phyloP scores from a whole-genome alignment of 2,888 invertebrate genomes.

The Spialia ferax region DNA sequence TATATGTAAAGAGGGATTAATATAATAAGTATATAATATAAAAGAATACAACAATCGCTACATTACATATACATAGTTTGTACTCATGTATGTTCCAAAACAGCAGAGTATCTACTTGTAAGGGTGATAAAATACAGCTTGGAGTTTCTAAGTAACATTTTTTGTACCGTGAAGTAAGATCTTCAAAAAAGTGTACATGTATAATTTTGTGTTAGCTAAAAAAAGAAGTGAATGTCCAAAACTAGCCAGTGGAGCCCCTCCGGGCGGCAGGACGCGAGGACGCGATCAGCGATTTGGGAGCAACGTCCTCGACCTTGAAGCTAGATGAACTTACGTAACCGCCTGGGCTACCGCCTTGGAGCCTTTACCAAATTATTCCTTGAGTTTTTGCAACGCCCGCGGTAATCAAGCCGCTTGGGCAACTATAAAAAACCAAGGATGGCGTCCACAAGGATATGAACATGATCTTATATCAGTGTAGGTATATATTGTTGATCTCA shows the following conservation, averaged over 20 bases:
- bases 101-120: too few relatives aligned
- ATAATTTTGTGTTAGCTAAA: slow-evolving; percentile 51
- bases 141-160: slow-evolving; percentile 5
- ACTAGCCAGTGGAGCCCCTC: slow-evolving; percentile 66
- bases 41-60: too few relatives aligned
- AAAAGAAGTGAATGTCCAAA: slow-evolving; percentile 75
- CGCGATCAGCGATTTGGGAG: slow-evolving; percentile 84
- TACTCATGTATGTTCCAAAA: neutral
- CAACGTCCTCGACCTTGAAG: slow-evolving; percentile 85
- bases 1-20: too few relatives aligned
- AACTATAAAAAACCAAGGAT: slow-evolving; percentile 28
- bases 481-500: neutral
- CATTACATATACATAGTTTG: too few relatives aligned
- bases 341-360: slow-evolving; percentile 69
- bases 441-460: slow-evolving; percentile 1
- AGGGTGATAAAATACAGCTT: slow-evolving; percentile 16
- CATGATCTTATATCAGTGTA: neutral
- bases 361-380: slow-evolving; percentile 80
- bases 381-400: slow-evolving; percentile 77
- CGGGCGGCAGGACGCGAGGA: slow-evolving; percentile 77
- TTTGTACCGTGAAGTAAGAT: slow-evolving; percentile 26
- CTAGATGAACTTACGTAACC: slow-evolving; percentile 86
- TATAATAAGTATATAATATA: too few relatives aligned
- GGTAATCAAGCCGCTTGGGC: slow-evolving; percentile 56
- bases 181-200: slow-evolving; percentile 37